Base-by-base conservation (phyloP, 2,888 invertebrate species). In the Drosophila rellima region DNA sequence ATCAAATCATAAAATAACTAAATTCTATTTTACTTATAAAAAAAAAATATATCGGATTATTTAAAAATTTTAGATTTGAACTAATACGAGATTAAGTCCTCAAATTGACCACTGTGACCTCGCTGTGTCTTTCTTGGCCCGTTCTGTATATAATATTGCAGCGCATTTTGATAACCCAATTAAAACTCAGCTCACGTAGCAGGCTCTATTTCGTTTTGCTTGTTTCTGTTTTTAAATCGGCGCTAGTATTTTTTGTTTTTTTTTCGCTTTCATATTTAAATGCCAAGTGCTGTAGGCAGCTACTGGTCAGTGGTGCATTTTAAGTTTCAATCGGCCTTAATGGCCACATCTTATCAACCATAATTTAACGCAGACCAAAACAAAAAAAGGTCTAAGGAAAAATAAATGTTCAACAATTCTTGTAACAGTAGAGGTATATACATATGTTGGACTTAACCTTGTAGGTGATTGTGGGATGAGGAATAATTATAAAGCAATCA, bases 281-380 rank as follows among this genome's bases (percentile, higher is more conserved):
- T 79, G 70, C 60, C 64, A 68, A 70, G 60, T 80, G 57, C 67
- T 66, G 70, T 64, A 66, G 57, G 61, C 74, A 66, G 44, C 64
- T 63, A 59, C 66, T 63, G 79, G 39, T 56, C 78, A 63, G 68
- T 73, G 71, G 74, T 74, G 75, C 84, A 86, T 84, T 84, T 80
- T 73, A 83, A 88, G 86, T 86, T 80, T 80, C 86, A 88, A 86
- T 88, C 80, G 83, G 66, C 51, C 56, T 52, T 63, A 54, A 59
- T 50, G 51, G 47, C 29, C 62, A 62, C 44, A 51, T 61, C 66
- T 56, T 71, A 71, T 71, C 79, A 71, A 78, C 80, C 81, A 83
- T 83, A 86, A 83, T 81, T 82, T 83, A 79, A 31, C 40, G 26
- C 29, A 20, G 18, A 54, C 48, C 37, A 31, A 48, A 61, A 50